phyloP scores from a whole-genome alignment of 1,140 invertebrate species.

The Proales similis region DNA sequence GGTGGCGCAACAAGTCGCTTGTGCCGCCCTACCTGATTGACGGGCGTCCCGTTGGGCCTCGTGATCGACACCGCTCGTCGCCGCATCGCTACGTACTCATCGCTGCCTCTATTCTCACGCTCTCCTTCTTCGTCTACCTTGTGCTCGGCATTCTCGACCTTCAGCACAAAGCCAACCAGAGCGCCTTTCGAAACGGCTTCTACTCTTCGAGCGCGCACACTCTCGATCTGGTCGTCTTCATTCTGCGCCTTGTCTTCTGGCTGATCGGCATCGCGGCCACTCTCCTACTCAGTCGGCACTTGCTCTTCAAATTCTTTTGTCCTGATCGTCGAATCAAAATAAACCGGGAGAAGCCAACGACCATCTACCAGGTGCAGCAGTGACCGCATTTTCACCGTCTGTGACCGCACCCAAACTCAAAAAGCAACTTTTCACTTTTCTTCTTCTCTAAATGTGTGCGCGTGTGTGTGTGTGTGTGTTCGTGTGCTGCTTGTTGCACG shows the following conservation, averaged over 20 bases:
- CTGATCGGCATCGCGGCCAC: conserved; percentile 15
- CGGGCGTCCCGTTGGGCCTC: not conserved
- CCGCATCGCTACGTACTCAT: conserved; percentile 24
- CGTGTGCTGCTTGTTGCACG: too few relatives aligned
- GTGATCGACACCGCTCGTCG: conserved; percentile 1
- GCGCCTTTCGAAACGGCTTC: conserved; percentile 9
- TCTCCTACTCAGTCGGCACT: conserved; percentile 17
- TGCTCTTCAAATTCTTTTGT: conserved; percentile 28
- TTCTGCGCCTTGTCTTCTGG: conserved; percentile 32
- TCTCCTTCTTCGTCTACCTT: conserved; percentile 27
- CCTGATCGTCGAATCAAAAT: conserved; percentile 14
- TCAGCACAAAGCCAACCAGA: not conserved
- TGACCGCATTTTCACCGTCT: too few relatives aligned
- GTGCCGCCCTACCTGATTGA: not conserved
- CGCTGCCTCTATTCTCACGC: conserved; percentile 8
- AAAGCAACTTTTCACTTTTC: too few relatives aligned
- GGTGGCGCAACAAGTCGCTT: conserved; percentile 32
- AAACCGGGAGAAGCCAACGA: conserved; percentile 27
- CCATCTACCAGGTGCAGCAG: conserved; percentile 15
- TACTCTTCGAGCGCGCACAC: too few relatives aligned
- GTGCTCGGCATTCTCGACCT: conserved; percentile 18
- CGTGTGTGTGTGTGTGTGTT: too few relatives aligned
- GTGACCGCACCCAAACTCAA: too few relatives aligned
- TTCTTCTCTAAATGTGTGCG: too few relatives aligned
- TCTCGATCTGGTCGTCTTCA: conserved; percentile 21